These are phyloP conservation scores for Argynnis bischoffii DNA, from an alignment of 2,888 invertebrate genomes.

Conservation along the genomic window DNA sequence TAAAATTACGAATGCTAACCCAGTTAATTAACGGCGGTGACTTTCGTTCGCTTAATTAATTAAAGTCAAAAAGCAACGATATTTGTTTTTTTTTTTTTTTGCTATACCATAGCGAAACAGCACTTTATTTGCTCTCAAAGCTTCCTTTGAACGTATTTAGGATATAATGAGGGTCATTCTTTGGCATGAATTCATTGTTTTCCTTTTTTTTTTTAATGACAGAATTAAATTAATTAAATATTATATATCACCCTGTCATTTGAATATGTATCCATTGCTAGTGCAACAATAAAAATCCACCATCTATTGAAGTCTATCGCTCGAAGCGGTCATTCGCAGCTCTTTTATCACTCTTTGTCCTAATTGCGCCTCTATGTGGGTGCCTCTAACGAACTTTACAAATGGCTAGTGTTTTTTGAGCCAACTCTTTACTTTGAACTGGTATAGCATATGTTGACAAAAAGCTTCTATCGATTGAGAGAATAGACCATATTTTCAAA, in stretches of 20 bases:
- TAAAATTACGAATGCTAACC: constrained; percentile 44
- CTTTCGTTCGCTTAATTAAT: constrained; percentile 22
- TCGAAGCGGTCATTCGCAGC: constrained; percentile 52
- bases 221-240: neutral
- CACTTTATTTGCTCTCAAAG: neutral
- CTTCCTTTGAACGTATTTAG: constrained; percentile 5
- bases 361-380: constrained; percentile 60
- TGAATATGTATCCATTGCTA: constrained; percentile 39
- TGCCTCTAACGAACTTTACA: constrained; percentile 52
- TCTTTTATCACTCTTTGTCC: constrained; percentile 55
- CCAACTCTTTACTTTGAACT: constrained; percentile 22
- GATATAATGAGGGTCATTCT: neutral
- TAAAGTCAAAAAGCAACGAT: constrained; percentile 29
- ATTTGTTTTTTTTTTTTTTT: constrained; percentile 7
- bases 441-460: constrained; percentile 8
- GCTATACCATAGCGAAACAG: constrained; percentile 8
- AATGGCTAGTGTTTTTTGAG: constrained; percentile 43
- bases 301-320: constrained; percentile 54
- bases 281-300: constrained; percentile 38
- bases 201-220: neutral
- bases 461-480: neutral
- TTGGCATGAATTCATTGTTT: neutral
- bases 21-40: constrained; percentile 34
- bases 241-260: constrained; percentile 28
- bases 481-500: too few species aligned